Base-by-base conservation (phyloP, 2,888 invertebrate genomes). In the Lacanobia oleracea region DNA sequence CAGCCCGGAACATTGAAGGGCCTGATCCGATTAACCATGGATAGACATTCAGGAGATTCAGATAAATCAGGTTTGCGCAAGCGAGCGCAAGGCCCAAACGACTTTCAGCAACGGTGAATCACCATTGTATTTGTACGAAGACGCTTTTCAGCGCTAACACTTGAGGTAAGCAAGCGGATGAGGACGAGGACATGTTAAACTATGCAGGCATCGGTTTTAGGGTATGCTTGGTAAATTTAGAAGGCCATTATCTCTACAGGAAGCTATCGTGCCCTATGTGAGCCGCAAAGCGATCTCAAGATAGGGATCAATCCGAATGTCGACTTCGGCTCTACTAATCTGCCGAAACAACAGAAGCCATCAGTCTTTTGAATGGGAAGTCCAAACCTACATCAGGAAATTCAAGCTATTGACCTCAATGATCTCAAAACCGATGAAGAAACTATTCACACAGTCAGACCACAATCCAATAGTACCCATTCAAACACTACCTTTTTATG, bases 401-500 rank as follows among this genome's bases (percentile, higher is more conserved):
- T 18, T 45, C 9, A 1, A 65, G 18, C 50, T 50, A 14, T 2
- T 48, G 16, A 21, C 43, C 5, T n/a, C 23, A 23, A 67, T 14
- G 14, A 21, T 50, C 33, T 27, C 16, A 56, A 57, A 43, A 51
- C 2, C 23, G 23, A 37, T 12, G 12, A 43, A 77, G 43, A 33
- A 45, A 27, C 16, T 27, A 50, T 53, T 18, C 14, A 18, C 67
- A 54, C 33, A 67, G 23, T 16, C 18, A 2, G 40, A 43, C 43
- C 3, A 27, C 18, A 40, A 59, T n/a, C 40, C 40, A 57, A 76
- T 37, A 4, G 16, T 18, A 14, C 23, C 23, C 12, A 56, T n/a
- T 14, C 16, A 40, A 45, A 14, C 67, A 33, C 10, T 43, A 40
- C 37, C 23, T 51, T 59, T 51, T 45, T 50, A 77, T 2, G 7